Base-by-base conservation (phyloP, 37 sponge, comb jelly and placozoan genomes). In the Oopsacas minuta region DNA sequence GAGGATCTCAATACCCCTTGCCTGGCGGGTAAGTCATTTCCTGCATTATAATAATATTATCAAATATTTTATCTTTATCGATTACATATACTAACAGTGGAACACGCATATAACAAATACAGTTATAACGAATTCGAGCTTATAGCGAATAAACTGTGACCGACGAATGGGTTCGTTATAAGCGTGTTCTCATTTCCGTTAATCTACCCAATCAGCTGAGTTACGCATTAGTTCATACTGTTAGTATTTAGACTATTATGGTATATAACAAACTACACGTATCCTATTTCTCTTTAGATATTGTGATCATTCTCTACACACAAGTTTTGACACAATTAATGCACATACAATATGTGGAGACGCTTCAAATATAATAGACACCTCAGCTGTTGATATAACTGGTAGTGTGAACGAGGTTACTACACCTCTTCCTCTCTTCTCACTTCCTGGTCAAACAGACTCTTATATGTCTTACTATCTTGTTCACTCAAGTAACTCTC, bases 21-120 rank as follows among this genome's bases (percentile, higher is more conserved):
- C 75, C 75, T 12, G 75, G 75, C 75, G 75, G 75, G 75, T 61
- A 34, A 61, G 75, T 61, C 15, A 42, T n/a, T n/a, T n/a, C n/a
- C n/a, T n/a, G n/a, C n/a, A n/a, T n/a, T n/a, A 25, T 32, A 46
- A 46, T 46, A 22, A 46, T 46, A 46, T 46, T 46, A 22, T 46
- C 51, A 46, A 46, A 46, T 46, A 46, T 46, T 46, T n/a, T n/a
- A n/a, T n/a, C n/a, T n/a, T n/a, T n/a, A n/a, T n/a, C n/a, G n/a
- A n/a, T n/a, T n/a, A n/a, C n/a, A n/a, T n/a, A n/a, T n/a, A n/a
- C n/a, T n/a, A n/a, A n/a, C n/a, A n/a, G n/a, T n/a, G n/a, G n/a
- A n/a, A n/a, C n/a, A n/a, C n/a, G n/a, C n/a, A n/a, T n/a, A n/a
- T n/a, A n/a, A n/a, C n/a, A n/a, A n/a, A n/a, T n/a, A n/a, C n/a